Base-by-base conservation (phyloP, 1,140 invertebrate genomes). In the Trichonephila clavata region DNA sequence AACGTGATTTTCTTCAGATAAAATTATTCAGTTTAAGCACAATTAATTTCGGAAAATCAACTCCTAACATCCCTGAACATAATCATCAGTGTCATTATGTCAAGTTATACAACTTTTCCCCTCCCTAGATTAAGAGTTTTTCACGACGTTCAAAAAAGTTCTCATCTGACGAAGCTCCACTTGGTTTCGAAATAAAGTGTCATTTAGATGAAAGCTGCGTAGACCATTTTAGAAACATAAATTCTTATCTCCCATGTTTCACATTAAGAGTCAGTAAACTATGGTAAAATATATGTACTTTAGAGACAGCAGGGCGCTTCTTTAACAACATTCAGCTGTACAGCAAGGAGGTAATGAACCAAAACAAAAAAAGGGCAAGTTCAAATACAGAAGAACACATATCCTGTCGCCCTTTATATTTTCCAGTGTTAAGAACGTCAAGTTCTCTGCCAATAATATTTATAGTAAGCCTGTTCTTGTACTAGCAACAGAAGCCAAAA, bases 391-490 rank as follows among this genome's bases (percentile, higher is more conserved):
- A 60, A 50, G 50, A 65, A 50, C 57, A 57, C 81, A 86, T 61
- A 57, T 63, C 32, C 83, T 92, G 81, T 92, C 91, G 83, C 50
- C n/a, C 91, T 92, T 92, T 92, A 86, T 86, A 57, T 83, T 71
- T 92, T 83, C 21, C 63, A 32, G 80, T n/a, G 63, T 65, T 86
- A 63, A 68, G 80, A 92, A 71, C 63, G 63, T 86, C 61, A 86
- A 86, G 81, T 92, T 86, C 83, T 92, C 86, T 92, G 91, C 91
- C 91, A 92, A 77, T 92, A 92, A 92, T 92, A 92, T 92, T 92
- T 92, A 92, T 92, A 92, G 91, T 60, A 92, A 86, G 91, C 50
- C n/a, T 24, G 81, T 71, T 92, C 27, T 20, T 60, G 91, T 83
- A 71, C 71, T 32, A 86, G 20, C 77, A 27, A 86, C 61, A 68